Conservation (phyloP, 2,113 vertebrate genomes). For the Siniperca chuatsi region DNA sequence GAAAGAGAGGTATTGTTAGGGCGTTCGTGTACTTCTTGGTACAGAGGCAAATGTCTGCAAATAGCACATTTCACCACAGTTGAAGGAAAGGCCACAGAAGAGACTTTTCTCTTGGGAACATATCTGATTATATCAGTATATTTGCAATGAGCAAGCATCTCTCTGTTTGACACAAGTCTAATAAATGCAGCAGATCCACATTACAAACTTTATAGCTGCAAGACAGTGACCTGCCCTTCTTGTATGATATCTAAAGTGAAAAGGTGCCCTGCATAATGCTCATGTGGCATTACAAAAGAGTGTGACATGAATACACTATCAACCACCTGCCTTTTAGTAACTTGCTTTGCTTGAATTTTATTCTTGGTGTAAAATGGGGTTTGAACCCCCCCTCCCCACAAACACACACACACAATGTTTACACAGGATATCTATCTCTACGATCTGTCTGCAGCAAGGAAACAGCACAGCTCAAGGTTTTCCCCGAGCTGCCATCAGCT, state of each 20-base stretch:
- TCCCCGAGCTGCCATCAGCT: slow-evolving; percentile 46
- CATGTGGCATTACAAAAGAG: slow-evolving; percentile 25
- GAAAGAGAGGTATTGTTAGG: background rate
- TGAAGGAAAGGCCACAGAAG: slow-evolving; percentile 13
- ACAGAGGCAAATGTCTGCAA: background rate
- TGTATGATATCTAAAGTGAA: slow-evolving; percentile 36
- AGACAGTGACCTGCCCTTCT: slow-evolving; percentile 30
- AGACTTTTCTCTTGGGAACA: slow-evolving; percentile 21
- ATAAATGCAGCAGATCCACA: slow-evolving; percentile 36
- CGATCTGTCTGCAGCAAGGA: slow-evolving; percentile 36
- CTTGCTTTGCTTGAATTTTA: slow-evolving; percentile 30
- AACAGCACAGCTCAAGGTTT: slow-evolving; percentile 43
- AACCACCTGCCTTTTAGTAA: slow-evolving; percentile 12
- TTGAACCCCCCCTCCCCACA: slow-evolving; percentile 5
- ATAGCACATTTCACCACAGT: background rate
- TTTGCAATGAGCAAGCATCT: slow-evolving; percentile 15
- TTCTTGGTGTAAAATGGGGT: slow-evolving; percentile 26
- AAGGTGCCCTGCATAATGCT: slow-evolving; percentile 43
- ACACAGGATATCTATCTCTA: slow-evolving; percentile 22
- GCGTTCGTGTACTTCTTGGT: background rate
- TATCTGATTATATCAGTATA: slow-evolving; percentile 11
- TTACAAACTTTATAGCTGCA: slow-evolving; percentile 30
- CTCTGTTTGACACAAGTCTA: slow-evolving; percentile 12
- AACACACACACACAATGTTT: slow-evolving; percentile 9
- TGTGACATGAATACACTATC: slow-evolving; percentile 40